Conservation (phyloP, 2,113 vertebrate species). For the Numida meleagris region DNA sequence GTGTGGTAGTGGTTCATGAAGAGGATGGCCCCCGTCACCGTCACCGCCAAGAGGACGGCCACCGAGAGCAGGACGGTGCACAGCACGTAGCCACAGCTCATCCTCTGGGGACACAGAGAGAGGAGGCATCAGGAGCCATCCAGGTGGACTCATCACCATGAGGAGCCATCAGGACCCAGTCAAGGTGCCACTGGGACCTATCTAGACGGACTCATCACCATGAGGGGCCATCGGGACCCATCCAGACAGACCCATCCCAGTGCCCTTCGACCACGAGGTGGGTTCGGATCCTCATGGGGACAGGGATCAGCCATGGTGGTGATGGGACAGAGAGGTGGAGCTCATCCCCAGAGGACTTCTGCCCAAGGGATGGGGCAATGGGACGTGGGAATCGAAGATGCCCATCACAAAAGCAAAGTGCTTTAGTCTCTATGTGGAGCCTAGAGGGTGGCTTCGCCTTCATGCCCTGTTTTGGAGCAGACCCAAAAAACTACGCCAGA, state of each 20-base stretch:
- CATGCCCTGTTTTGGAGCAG: not conserved
- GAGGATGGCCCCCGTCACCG: slow-evolving; percentile 90
- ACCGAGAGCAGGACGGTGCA: slow-evolving; percentile 93
- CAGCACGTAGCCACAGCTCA: slow-evolving; percentile 90
- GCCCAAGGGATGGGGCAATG: no score
- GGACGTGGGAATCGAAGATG: no score
- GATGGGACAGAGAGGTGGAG: not conserved
- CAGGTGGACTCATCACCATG: fast-evolving
- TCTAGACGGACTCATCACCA: no score
- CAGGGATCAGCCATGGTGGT: not conserved
- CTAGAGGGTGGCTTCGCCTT: not conserved
- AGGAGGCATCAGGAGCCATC: fast-evolving
- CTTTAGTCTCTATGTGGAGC: not conserved
- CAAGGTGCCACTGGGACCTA: no score
- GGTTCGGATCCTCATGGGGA: not conserved
- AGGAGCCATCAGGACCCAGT: not conserved
- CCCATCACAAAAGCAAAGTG: not conserved
- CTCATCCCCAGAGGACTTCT: no score
- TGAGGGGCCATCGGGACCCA: no score
- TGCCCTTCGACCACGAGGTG: not conserved
- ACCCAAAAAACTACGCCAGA: not conserved
- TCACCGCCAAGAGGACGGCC: slow-evolving; percentile 90
- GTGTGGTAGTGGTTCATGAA: slow-evolving; percentile 93
- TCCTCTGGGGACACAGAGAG: slow-evolving; percentile 78
- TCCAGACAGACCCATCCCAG: not conserved